phyloP scores from a whole-genome alignment of 2,888 invertebrate species.

The Brenthis daphne region DNA sequence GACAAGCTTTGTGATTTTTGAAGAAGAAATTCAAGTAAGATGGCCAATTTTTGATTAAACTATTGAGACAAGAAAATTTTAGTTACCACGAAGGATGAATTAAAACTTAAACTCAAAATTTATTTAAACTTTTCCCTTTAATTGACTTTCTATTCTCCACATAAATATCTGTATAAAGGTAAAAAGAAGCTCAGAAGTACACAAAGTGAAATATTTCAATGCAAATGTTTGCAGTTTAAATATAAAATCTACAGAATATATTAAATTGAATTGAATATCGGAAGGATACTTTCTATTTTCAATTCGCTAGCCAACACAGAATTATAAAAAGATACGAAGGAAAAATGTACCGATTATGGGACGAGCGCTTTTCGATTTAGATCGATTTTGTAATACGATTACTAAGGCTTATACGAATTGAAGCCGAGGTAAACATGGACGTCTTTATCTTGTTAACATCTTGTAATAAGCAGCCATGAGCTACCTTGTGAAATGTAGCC shows the following conservation, averaged over 20 bases:
- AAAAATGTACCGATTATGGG: slow-evolving; percentile 25
- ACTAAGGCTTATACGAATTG: slow-evolving; percentile 23
- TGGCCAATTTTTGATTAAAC: too few species aligned
- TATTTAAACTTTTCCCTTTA: too few species aligned
- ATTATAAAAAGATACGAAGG: slow-evolving; percentile 25
- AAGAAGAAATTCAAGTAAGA: too few species aligned
- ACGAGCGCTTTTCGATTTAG: slow-evolving; percentile 27
- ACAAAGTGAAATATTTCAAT: neutral
- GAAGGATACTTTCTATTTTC: neutral
- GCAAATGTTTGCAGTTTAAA: neutral
- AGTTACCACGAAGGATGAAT: too few species aligned
- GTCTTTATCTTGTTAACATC: slow-evolving; percentile 28
- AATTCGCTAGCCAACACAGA: slow-evolving; percentile 4
- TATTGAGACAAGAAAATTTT: too few species aligned
- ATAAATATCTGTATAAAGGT: neutral
- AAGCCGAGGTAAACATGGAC: slow-evolving; percentile 19
- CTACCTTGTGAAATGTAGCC: neutral
- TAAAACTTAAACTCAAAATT: too few species aligned
- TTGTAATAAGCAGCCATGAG: slow-evolving; percentile 19
- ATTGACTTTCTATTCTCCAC: too few species aligned
- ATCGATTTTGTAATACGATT: slow-evolving; percentile 33
- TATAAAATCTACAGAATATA: neutral
- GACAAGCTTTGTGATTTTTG: too few species aligned
- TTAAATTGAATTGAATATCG: neutral
- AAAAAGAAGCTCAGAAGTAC: neutral